Percentiles rank a stretch among this genome's conserved stretches.
These are phyloP conservation scores for Heloderma charlesbogerti DNA, from an alignment of 2,113 vertebrate genomes.

Conservation along the genomic window DNA sequence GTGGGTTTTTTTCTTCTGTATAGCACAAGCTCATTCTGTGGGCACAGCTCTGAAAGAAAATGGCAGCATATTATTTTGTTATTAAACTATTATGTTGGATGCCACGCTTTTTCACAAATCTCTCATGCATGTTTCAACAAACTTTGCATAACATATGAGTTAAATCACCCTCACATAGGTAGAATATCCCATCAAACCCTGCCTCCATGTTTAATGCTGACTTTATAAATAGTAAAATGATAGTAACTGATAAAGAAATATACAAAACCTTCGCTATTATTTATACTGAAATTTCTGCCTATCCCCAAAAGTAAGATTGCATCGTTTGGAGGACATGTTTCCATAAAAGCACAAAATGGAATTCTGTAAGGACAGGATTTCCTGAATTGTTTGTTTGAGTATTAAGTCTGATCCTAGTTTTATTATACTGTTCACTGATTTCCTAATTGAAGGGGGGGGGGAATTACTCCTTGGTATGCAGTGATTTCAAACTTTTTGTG, in stretches of 20 bases:
- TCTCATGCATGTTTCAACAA: background rate
- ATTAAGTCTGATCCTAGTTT: background rate
- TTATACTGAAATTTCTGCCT: background rate
- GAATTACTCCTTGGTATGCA: background rate
- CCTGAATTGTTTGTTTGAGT: background rate
- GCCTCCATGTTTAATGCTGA: background rate
- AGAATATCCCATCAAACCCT: background rate
- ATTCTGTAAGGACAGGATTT: background rate
- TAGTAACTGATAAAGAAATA: no score
- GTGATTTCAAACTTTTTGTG: background rate
- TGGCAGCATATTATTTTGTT: background rate
- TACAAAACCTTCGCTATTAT: background rate
- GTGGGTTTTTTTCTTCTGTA: background rate
- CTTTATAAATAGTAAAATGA: background rate
- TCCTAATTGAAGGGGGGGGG: no score
- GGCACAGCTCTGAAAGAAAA: background rate
- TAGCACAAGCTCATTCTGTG: background rate
- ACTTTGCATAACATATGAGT: background rate
- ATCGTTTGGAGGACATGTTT: background rate
- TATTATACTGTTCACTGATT: background rate
- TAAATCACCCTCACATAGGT: background rate
- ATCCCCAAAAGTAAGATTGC: background rate
- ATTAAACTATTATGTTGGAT: background rate
- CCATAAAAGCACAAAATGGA: no score
- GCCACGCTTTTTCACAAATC: background rate